Evolutionary conservation across 2,888 invertebrate genomes (phyloP).

Genomic region (Hirtodrosophila cameraria): DNA sequence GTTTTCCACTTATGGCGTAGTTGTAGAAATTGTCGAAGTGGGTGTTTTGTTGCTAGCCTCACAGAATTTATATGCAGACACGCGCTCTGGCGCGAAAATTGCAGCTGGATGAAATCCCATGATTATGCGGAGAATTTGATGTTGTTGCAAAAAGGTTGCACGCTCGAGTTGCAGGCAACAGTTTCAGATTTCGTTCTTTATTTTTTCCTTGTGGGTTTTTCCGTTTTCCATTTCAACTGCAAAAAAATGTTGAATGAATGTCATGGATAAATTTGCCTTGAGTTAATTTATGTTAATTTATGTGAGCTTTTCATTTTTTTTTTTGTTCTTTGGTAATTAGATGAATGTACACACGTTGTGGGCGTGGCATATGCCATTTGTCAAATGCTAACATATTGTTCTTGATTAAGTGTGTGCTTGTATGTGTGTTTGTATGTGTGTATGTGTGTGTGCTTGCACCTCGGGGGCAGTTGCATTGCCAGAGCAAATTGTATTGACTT

Average conservation of each 20-base stretch:
- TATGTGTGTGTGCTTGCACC: constrained; percentile 29
- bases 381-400: constrained; percentile 36
- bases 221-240: constrained; percentile 27
- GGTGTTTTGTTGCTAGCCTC: constrained; percentile 21
- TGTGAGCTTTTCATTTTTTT: constrained; percentile 28
- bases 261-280: constrained; percentile 42
- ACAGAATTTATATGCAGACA: constrained; percentile 73
- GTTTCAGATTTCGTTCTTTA: constrained; percentile 31
- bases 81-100: constrained; percentile 77
- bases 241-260: constrained; percentile 28
- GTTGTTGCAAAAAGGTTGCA: constrained; percentile 53
- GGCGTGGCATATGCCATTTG: constrained; percentile 34
- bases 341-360: constrained; percentile 28
- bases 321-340: constrained; percentile 64
- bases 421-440: constrained; percentile 4
- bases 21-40: not conserved
- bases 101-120: constrained; percentile 82
- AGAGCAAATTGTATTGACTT: constrained; percentile 67
- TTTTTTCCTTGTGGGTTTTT: constrained; percentile 8
- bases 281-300: constrained; percentile 48
- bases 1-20: not conserved
- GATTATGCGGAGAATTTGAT: constrained; percentile 73
- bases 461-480: constrained; percentile 48
- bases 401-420: constrained; percentile 8
- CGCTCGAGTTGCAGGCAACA: constrained; percentile 51